phyloP scores from a whole-genome alignment of 2,888 invertebrate genomes.

The Habrosyne pyritoides region DNA sequence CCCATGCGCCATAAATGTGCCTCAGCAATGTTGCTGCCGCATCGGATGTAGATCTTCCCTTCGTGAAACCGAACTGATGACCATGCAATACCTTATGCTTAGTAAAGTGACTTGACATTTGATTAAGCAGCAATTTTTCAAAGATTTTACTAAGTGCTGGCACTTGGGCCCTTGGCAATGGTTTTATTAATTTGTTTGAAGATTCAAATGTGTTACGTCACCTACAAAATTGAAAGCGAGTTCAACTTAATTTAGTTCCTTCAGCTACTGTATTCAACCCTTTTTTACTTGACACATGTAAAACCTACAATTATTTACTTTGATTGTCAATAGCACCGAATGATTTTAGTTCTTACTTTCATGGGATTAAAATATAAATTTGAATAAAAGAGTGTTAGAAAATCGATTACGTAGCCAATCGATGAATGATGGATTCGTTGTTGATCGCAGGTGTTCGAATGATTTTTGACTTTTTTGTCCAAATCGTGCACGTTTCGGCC shows the following conservation, averaged over 20 bases:
- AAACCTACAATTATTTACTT: constrained; percentile 23
- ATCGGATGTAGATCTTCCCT: too few species aligned
- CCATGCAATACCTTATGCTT: too few species aligned
- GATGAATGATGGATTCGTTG: constrained; percentile 71
- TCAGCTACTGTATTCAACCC: constrained; percentile 41
- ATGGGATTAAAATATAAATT: constrained; percentile 18
- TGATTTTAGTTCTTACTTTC: constrained; percentile 11
- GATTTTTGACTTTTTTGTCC: constrained; percentile 69
- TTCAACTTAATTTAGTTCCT: constrained; percentile 30
- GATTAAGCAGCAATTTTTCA: too few species aligned
- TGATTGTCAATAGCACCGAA: not conserved
- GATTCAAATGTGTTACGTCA: constrained; percentile 29
- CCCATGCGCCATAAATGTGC: too few species aligned
- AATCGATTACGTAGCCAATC: constrained; percentile 59
- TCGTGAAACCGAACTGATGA: too few species aligned
- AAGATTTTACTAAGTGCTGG: too few species aligned
- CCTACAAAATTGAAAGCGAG: constrained; percentile 35
- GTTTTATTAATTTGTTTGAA: constrained; percentile 17
- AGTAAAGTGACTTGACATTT: too few species aligned
- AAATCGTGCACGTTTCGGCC: constrained; percentile 42
- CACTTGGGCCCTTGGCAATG: too few species aligned
- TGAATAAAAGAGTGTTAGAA: not conserved
- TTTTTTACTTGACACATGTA: constrained; percentile 35
- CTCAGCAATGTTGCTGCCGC: too few species aligned
- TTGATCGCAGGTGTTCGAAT: constrained; percentile 79